Conservation (phyloP, 2,113 vertebrate species). For the Piaya cayana region DNA sequence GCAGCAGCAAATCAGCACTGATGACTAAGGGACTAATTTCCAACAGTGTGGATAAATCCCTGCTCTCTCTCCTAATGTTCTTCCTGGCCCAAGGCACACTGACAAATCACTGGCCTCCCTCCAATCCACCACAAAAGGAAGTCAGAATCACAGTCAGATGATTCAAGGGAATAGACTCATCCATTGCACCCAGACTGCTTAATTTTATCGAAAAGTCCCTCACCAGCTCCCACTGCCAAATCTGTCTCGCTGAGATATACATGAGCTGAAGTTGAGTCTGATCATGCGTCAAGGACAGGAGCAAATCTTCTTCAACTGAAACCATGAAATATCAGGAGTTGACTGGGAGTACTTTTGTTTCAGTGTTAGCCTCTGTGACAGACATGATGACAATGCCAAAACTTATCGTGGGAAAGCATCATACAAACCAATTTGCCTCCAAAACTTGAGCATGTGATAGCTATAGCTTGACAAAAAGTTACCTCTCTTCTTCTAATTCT, state of each 20-base stretch:
- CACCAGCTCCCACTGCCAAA: constrained; percentile 40
- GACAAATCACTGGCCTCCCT: constrained; percentile 40
- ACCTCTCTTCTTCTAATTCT: background rate
- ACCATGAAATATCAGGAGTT: background rate
- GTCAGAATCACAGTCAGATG: constrained; percentile 32
- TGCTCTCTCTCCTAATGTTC: constrained; percentile 49
- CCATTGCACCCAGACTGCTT: constrained; percentile 52
- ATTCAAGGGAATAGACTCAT: constrained; percentile 59
- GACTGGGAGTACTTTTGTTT: background rate
- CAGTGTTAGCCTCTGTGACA: background rate
- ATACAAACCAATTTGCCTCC: background rate
- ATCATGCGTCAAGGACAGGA: constrained; percentile 30
- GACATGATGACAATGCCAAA: background rate
- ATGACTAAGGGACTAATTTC: constrained; percentile 58
- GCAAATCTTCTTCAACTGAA: constrained; percentile 4
- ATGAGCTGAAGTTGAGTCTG: constrained; percentile 17
- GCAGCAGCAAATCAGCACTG: constrained; percentile 53
- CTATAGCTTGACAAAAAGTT: background rate
- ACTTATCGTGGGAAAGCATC: background rate
- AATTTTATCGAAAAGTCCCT: constrained; percentile 54
- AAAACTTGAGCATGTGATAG: background rate
- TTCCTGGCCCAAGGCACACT: constrained; percentile 52
- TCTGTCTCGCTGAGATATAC: constrained; percentile 41
- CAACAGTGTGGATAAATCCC: constrained; percentile 50
- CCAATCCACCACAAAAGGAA: constrained; percentile 23